Base-by-base conservation (phyloP, 1,140 invertebrate genomes). In the Bicyclus anynana region DNA sequence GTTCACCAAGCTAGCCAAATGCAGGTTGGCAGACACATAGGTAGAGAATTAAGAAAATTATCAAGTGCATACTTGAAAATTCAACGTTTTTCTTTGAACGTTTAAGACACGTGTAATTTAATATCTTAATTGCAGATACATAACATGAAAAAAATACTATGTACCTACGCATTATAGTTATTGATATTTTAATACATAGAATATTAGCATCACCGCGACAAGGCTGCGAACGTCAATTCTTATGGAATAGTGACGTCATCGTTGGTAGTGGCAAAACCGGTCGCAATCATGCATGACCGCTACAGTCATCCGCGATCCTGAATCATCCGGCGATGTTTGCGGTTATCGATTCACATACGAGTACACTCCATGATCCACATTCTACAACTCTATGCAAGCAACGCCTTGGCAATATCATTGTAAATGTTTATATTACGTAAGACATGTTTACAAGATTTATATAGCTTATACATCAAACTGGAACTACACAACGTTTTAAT, bases 231-330 rank as follows among this genome's bases (percentile, higher is more conserved):
- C 27, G 13, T 35, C 42, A 21, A 47, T 46, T 37, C 29, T 37
- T 57, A 51, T 59, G 48, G 37, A 23, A 42, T 12, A 14, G 53
- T 82, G 76, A 84, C 77, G 80, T 80, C 80, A 83, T 51, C 51
- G 35, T 49, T 44, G 52, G 53, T 56, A 46, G 60, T 55, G 69
- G 77, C 69, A 75, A 77, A 85, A 85, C 82, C 82, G 73, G 82
- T 85, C 61, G 26, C 59, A 69, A 68, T 80, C 67, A 78, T 74
- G 75, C 75, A 67, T 72, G 69, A 85, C 80, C 76, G 69, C 74
- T 67, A 72, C 62, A 80, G 67, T 80, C 74, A 80, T 79, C 65
- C 59, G 65, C 58, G 55, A 67, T 74, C 70, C 70, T 81, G 77
- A 81, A 74, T 82, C 76, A 79, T 68, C 58, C 52, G 48, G 40